These are phyloP conservation scores for Todus mexicanus DNA, from an alignment of 2,797 vertebrate genomes.

Conservation along the genomic window DNA sequence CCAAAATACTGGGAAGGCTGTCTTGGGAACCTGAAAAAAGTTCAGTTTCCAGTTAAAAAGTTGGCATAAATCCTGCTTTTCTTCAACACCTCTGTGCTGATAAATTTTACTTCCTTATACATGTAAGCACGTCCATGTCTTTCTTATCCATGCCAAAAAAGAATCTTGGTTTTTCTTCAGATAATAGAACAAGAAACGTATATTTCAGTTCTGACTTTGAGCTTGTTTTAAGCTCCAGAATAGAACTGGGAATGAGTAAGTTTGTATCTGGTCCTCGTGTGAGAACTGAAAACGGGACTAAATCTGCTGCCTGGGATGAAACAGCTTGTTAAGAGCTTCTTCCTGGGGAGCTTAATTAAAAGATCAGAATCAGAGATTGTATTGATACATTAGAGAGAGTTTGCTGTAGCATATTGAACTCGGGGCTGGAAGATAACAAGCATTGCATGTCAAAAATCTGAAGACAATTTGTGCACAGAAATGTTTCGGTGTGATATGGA, in stretches of 20 bases:
- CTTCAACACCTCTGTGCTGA: background rate
- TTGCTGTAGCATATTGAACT: background rate
- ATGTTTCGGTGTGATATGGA: fast-evolving
- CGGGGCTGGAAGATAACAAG: background rate
- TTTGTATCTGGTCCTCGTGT: background rate
- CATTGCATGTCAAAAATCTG: background rate
- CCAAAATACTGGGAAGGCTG: background rate
- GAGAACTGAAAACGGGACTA: background rate
- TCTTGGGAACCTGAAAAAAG: background rate
- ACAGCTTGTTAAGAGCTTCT: background rate
- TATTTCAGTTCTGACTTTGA: background rate
- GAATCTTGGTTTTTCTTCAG: background rate
- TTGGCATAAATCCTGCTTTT: background rate
- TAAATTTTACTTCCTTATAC: background rate
- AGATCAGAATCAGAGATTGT: background rate
- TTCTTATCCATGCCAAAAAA: background rate
- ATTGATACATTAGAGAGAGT: background rate
- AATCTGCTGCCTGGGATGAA: background rate
- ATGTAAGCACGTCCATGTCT: background rate
- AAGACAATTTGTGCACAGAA: background rate
- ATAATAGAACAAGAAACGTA: background rate
- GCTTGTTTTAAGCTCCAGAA: background rate
- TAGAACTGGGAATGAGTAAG: background rate
- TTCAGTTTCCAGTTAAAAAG: background rate
- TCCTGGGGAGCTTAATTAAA: background rate